These are phyloP conservation scores for Elysia chlorotica DNA, from an alignment of 1,140 invertebrate species.

Conservation along the genomic window DNA sequence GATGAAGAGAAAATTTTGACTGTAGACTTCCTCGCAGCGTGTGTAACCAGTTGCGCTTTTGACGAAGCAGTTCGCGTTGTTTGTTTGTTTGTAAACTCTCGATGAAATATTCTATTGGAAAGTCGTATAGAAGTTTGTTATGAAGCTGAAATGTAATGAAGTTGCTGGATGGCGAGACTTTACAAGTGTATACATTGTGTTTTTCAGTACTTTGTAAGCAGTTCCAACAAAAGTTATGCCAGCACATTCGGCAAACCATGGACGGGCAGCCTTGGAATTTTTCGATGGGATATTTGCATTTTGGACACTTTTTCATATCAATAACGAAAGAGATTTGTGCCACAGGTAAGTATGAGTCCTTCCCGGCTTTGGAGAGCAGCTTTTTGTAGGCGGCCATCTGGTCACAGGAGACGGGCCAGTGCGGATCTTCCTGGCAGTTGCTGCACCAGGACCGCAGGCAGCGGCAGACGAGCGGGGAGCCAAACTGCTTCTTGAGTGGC, in stretches of 20 bases:
- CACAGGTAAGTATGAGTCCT: not conserved
- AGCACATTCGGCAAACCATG: not conserved
- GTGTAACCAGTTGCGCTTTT: not conserved
- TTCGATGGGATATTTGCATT: conserved; percentile 4
- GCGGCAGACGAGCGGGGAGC: not conserved
- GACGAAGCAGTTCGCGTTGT: not conserved
- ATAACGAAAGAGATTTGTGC: not conserved
- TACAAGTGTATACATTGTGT: not conserved
- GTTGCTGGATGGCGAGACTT: not conserved
- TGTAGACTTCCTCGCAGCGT: not conserved
- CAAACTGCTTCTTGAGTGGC: conserved; percentile 1
- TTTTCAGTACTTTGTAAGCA: not conserved
- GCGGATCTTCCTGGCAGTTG: not conserved
- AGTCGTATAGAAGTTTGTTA: not conserved
- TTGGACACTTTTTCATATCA: conserved; percentile 2
- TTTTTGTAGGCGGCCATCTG: conserved; percentile 14
- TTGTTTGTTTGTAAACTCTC: not conserved
- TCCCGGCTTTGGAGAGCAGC: conserved; percentile 1
- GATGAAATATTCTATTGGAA: not conserved
- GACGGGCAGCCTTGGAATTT: not conserved
- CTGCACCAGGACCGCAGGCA: conserved; percentile 1
- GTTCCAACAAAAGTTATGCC: not conserved
- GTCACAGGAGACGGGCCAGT: conserved; percentile 13
- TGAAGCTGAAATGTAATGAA: not conserved
- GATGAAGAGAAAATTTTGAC: not conserved